Conservation (phyloP, 2,888 invertebrate genomes). For the Lasioglossum lativentre region DNA sequence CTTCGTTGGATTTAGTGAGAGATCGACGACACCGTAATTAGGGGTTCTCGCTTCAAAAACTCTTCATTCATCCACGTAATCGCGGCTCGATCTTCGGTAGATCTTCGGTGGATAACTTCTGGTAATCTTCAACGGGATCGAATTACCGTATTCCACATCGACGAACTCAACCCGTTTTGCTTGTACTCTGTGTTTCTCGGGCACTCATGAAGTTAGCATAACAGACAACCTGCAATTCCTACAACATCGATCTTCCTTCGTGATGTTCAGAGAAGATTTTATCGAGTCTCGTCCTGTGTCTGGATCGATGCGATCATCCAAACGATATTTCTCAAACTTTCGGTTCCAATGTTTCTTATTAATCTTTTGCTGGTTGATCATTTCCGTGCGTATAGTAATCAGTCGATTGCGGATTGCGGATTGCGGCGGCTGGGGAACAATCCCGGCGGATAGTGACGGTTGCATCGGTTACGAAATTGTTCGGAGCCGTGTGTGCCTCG, state of each 20-base stretch:
- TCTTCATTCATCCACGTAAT: conserved; percentile 32
- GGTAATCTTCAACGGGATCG: conserved; percentile 21
- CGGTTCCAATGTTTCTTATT: background rate
- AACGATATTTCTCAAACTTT: background rate
- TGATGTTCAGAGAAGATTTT: background rate
- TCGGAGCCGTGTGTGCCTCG: conserved; percentile 21
- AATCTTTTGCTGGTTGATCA: background rate
- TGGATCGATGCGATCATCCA: too few species aligned
- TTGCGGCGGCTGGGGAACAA: background rate
- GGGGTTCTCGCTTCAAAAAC: conserved; percentile 17
- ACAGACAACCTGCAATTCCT: background rate
- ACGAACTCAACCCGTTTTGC: background rate
- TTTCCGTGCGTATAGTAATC: background rate
- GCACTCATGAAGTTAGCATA: background rate
- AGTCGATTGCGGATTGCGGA: background rate
- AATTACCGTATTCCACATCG: conserved; percentile 32
- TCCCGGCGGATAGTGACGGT: conserved; percentile 15
- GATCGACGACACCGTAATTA: conserved; percentile 66
- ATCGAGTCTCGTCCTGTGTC: background rate
- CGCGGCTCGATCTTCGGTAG: conserved; percentile 15
- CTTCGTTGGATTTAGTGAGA: conserved; percentile 64
- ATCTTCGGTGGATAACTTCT: conserved; percentile 26
- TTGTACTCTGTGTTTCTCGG: background rate
- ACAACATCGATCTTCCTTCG: background rate
- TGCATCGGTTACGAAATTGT: conserved; percentile 51